These are phyloP conservation scores for Asteroscopus sphinx DNA, from an alignment of 2,888 invertebrate species.

Conservation along the genomic window DNA sequence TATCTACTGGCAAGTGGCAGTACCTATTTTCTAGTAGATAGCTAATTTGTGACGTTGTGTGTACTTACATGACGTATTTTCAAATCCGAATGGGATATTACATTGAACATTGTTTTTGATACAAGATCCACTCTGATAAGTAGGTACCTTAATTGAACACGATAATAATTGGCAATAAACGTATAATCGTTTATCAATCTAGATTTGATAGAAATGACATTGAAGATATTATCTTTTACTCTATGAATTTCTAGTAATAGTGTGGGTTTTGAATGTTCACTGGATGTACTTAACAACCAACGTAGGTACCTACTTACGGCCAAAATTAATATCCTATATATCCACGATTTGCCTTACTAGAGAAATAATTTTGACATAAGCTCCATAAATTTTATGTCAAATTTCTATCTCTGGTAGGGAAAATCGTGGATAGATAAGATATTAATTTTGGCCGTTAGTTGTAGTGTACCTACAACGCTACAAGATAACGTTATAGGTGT, in stretches of 20 bases:
- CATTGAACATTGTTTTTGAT: slow-evolving; percentile 27
- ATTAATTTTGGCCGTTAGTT: too few relatives aligned
- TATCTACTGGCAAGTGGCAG: too few relatives aligned
- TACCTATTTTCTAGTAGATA: background rate
- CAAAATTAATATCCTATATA: too few relatives aligned
- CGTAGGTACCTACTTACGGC: too few relatives aligned
- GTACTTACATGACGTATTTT: slow-evolving; percentile 18
- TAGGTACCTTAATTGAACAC: slow-evolving; percentile 51
- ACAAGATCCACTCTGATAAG: slow-evolving; percentile 51
- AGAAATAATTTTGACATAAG: too few relatives aligned
- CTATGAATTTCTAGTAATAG: slow-evolving; percentile 42
- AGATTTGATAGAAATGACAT: slow-evolving; percentile 27
- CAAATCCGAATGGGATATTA: slow-evolving; percentile 14
- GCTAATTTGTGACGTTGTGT: background rate
- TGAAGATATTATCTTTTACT: slow-evolving; percentile 22
- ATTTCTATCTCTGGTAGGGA: too few relatives aligned
- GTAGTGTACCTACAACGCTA: slow-evolving; percentile 28
- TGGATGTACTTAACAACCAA: too few relatives aligned
- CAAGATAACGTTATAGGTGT: too few relatives aligned
- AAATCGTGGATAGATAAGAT: too few relatives aligned
- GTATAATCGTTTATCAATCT: slow-evolving; percentile 47
- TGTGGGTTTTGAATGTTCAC: too few relatives aligned
- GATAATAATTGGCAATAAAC: slow-evolving; percentile 56
- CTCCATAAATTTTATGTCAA: too few relatives aligned
- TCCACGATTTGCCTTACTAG: too few relatives aligned